Percentiles rank a stretch among this genome's conserved stretches.
Conservation (phyloP, 2,113 vertebrate species). For the Shinisaurus crocodilurus region DNA sequence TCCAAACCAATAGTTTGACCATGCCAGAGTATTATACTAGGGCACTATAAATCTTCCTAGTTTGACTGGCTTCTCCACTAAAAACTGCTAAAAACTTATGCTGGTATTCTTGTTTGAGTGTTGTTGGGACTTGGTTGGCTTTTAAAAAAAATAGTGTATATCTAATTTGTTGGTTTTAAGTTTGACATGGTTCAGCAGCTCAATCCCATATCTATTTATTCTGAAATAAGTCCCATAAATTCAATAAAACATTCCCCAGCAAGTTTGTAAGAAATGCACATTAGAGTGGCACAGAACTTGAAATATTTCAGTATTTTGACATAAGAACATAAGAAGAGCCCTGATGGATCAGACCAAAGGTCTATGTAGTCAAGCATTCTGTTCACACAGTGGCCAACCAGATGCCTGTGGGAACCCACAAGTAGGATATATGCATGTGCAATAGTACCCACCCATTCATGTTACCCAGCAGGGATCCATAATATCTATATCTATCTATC, state of each 20-base stretch:
- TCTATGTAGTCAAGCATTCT: too few relatives aligned
- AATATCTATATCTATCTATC: too few relatives aligned
- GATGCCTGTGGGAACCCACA: too few relatives aligned
- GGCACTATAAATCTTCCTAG: background rate
- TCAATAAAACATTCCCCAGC: background rate
- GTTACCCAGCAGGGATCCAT: too few relatives aligned
- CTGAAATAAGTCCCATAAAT: background rate
- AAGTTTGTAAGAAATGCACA: background rate
- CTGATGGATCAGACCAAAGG: too few relatives aligned
- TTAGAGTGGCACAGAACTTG: background rate
- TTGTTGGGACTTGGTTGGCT: background rate
- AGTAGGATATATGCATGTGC: too few relatives aligned
- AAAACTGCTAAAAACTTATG: background rate
- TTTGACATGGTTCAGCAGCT: background rate
- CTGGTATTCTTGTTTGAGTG: background rate
- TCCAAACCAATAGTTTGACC: background rate
- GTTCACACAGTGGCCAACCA: too few relatives aligned
- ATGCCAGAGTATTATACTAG: background rate
- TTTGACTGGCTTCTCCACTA: background rate
- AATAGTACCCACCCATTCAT: too few relatives aligned
- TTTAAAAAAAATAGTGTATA: background rate
- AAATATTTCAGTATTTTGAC: too few relatives aligned
- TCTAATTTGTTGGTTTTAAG: background rate
- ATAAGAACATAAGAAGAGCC: too few relatives aligned
- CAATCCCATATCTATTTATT: background rate